Evolutionary conservation across 2,888 invertebrate genomes (phyloP).

Genomic region (Incurvaria masculella): DNA sequence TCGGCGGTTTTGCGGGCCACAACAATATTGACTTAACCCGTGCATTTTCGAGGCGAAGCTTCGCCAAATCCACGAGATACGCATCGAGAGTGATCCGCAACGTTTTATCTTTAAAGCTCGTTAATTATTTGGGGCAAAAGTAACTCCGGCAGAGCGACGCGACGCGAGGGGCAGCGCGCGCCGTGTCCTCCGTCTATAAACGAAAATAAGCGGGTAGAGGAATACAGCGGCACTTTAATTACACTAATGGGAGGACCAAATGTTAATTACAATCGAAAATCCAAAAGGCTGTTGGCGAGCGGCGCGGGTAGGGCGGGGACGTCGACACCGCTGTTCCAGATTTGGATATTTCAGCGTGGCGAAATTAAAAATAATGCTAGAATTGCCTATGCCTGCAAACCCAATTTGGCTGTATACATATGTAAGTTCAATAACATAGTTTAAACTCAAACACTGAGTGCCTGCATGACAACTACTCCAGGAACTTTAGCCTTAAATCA

Average conservation of each 20-base stretch:
- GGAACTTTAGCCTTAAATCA: too few relatives aligned
- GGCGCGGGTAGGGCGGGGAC: constrained; percentile 15
- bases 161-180: not conserved
- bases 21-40: constrained; percentile 7
- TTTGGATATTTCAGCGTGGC: too few relatives aligned
- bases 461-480: too few relatives aligned
- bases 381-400: too few relatives aligned
- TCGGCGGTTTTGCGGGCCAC: constrained; percentile 2
- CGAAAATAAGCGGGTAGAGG: constrained; percentile 5
- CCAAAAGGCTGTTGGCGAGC: constrained; percentile 51
- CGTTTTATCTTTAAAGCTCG: constrained; percentile 7
- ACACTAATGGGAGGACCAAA: constrained; percentile 73
- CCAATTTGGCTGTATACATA: too few relatives aligned
- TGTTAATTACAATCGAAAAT: constrained; percentile 73
- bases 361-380: too few relatives aligned
- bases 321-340: not conserved
- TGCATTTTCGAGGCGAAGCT: constrained; percentile 8
- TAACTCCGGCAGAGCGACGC: not conserved
- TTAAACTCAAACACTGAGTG: too few relatives aligned
- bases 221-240: constrained; percentile 68
- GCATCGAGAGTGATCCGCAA: constrained; percentile 4
- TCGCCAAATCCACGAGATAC: constrained; percentile 8
- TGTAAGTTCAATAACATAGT: too few relatives aligned
- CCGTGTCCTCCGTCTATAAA: constrained; percentile 6
- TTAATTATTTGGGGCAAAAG: constrained; percentile 4